Conservation (phyloP, 2,797 vertebrate species). For the Chelmon rostratus region DNA sequence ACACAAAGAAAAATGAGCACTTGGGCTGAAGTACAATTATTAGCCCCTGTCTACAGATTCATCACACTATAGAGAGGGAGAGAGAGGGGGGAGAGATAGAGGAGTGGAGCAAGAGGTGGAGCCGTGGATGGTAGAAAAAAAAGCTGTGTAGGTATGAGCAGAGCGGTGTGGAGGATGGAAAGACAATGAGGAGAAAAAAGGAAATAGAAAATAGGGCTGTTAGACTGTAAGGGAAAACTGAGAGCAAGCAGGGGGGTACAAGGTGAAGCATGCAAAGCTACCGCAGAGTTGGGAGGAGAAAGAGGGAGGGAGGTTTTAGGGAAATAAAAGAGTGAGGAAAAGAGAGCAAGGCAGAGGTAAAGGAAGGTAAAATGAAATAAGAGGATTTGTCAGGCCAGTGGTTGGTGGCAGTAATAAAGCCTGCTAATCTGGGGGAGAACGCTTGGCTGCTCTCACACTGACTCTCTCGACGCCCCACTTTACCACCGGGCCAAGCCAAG, state of each 20-base stretch:
- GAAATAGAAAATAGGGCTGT: constrained; percentile 52
- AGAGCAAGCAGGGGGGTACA: constrained; percentile 25
- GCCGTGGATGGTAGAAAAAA: constrained; percentile 43
- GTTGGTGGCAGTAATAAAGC: constrained; percentile 90
- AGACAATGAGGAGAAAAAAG: constrained; percentile 56
- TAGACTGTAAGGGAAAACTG: constrained; percentile 32
- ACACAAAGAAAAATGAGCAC: constrained; percentile 89
- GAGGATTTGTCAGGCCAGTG: constrained; percentile 89
- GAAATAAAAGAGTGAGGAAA: constrained; percentile 68
- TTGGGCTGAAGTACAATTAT: constrained; percentile 88
- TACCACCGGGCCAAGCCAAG: constrained; percentile 86
- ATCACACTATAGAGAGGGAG: constrained; percentile 82
- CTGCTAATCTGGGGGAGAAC: constrained; percentile 90
- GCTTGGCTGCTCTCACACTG: constrained; percentile 86
- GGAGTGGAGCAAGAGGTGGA: constrained; percentile 48
- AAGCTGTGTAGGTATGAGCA: constrained; percentile 44
- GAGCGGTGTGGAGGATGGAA: constrained; percentile 37
- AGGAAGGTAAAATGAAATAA: constrained; percentile 86
- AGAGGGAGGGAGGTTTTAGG: constrained; percentile 40
- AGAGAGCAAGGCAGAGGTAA: constrained; percentile 59
- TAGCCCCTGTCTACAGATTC: constrained; percentile 89
- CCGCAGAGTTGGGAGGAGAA: constrained; percentile 31
- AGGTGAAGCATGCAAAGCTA: constrained; percentile 52
- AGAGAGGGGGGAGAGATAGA: constrained; percentile 29
- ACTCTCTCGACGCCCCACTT: constrained; percentile 86